phyloP scores from a whole-genome alignment of 2,113 vertebrate species.

The Orientallactaga bullata region DNA sequence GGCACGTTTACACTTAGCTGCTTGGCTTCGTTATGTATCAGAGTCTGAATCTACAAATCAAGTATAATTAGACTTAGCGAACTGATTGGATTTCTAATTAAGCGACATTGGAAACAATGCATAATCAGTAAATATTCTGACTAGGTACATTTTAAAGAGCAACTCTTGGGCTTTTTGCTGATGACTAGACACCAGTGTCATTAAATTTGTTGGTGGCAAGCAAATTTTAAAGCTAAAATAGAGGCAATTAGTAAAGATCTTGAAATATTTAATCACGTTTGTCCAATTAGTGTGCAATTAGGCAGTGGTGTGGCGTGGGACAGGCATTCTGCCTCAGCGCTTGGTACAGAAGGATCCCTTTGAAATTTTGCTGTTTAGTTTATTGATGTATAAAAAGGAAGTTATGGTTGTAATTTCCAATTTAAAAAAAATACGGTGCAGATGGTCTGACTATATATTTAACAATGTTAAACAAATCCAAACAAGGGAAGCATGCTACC shows the following conservation, averaged over 20 bases:
- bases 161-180: slow-evolving; percentile 94
- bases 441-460: slow-evolving; percentile 94
- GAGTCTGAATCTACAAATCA: slow-evolving; percentile 94
- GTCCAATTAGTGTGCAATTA: slow-evolving; percentile 99
- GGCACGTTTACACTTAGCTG: slow-evolving; percentile 91
- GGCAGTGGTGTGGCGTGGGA: slow-evolving; percentile 96
- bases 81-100: slow-evolving; percentile 95
- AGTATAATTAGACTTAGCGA: slow-evolving; percentile 93
- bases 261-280: slow-evolving; percentile 99
- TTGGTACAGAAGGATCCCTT: slow-evolving; percentile 93
- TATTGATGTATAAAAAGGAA: slow-evolving; percentile 95
- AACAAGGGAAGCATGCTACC: slow-evolving; percentile 92
- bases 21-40: slow-evolving; percentile 93
- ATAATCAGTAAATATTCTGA: slow-evolving; percentile 95
- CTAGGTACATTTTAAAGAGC: slow-evolving; percentile 94
- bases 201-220: slow-evolving; percentile 95
- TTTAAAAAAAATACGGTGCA: slow-evolving; percentile 93
- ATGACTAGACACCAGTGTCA: slow-evolving; percentile 94
- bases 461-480: slow-evolving; percentile 93
- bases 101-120: slow-evolving; percentile 93
- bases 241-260: slow-evolving; percentile 99
- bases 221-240: slow-evolving; percentile 99
- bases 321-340: slow-evolving; percentile 94
- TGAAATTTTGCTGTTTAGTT: slow-evolving; percentile 93
- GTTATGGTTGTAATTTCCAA: slow-evolving; percentile 94